A percentile compares a stretch with the other conserved stretches of the same genome.
These are phyloP conservation scores for Hetaerina americana DNA, from an alignment of 1,140 invertebrate genomes.

Conservation along the genomic window DNA sequence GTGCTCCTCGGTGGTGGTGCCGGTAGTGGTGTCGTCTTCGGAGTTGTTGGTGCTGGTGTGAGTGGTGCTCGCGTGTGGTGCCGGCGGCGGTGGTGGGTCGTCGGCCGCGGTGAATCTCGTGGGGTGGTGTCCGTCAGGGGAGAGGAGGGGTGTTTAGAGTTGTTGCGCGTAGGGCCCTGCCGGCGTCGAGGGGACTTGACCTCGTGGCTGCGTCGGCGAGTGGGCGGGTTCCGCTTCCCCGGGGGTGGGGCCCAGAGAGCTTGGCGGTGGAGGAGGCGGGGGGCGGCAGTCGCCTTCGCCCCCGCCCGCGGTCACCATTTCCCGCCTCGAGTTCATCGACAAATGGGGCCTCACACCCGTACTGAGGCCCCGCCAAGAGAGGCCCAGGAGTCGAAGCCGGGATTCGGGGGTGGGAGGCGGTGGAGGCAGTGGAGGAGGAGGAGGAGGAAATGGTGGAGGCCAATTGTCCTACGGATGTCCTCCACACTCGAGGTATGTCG, in stretches of 20 bases:
- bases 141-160: too few relatives aligned
- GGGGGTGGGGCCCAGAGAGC: not conserved
- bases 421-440: not conserved
- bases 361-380: constrained; percentile 81
- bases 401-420: not conserved
- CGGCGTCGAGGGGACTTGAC: not conserved
- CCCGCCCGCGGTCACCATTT: constrained; percentile 64
- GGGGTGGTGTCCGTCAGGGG: not conserved
- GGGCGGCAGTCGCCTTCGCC: constrained; percentile 12
- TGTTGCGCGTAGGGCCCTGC: not conserved
- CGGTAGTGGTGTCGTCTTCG: too few relatives aligned
- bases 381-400: constrained; percentile 3
- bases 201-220: not conserved
- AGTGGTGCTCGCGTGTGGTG: not conserved
- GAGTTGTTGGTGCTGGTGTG: too few relatives aligned
- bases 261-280: constrained; percentile 1
- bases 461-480: not conserved
- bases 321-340: constrained; percentile 87
- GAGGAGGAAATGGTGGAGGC: not conserved
- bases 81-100: not conserved
- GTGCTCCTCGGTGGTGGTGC: too few relatives aligned
- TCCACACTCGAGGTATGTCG: not conserved
- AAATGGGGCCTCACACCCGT: constrained; percentile 92
- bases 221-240: not conserved
- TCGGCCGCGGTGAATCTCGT: not conserved